These are phyloP conservation scores for Tenualosa ilisha DNA, from an alignment of 2,797 vertebrate species.

Conservation along the genomic window DNA sequence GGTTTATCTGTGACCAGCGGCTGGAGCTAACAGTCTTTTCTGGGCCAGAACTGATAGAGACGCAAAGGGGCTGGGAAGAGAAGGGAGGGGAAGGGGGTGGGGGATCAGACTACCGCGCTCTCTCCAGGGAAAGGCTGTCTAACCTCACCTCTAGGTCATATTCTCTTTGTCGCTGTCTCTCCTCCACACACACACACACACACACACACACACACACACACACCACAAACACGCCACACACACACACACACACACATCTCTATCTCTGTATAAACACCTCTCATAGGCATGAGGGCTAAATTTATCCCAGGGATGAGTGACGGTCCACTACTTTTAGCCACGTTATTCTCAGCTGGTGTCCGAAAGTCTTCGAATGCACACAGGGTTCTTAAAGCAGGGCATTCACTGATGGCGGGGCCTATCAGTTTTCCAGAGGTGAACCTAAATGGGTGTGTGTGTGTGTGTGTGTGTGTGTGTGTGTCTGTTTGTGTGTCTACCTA, in stretches of 20 bases:
- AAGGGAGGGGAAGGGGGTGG: neutral
- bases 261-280: neutral
- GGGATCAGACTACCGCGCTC: neutral
- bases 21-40: conserved; percentile 43
- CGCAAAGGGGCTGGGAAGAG: neutral
- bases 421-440: conserved; percentile 42
- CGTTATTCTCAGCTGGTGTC: conserved; percentile 51
- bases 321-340: conserved; percentile 32
- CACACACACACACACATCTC: neutral
- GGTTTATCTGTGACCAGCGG: conserved; percentile 43
- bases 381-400: neutral
- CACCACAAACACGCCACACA: neutral
- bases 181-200: neutral
- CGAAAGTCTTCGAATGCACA: conserved; percentile 42
- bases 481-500: conserved; percentile 27
- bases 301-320: conserved; percentile 27
- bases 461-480: conserved; percentile 8
- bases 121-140: conserved; percentile 10
- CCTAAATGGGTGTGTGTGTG: neutral
- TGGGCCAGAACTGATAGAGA: conserved; percentile 36
- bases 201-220: neutral
- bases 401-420: neutral
- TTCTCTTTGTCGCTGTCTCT: conserved; percentile 10
- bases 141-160: neutral
- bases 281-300: conserved; percentile 38